A percentile compares a stretch with the other conserved stretches of the same genome.
Evolutionary conservation across 2,888 invertebrate genomes (phyloP).

Genomic region (Xanthostigma xanthostigma): DNA sequence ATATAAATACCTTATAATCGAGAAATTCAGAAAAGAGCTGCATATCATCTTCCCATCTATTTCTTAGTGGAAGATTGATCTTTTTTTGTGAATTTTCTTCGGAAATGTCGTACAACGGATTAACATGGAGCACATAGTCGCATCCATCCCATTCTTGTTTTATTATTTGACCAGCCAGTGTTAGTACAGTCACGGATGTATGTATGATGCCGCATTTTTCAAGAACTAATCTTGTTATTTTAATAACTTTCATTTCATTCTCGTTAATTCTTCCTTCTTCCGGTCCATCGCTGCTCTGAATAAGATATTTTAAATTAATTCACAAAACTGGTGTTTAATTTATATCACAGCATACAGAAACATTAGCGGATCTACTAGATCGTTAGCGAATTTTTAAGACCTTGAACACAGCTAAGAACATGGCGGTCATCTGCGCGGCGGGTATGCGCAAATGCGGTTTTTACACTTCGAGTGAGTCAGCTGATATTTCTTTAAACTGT

Average conservation of each 20-base stretch:
- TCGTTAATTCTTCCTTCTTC: slow-evolving; percentile 36
- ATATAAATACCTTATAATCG: slow-evolving; percentile 42
- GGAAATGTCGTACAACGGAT: slow-evolving; percentile 31
- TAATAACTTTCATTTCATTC: slow-evolving; percentile 36
- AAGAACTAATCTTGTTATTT: slow-evolving; percentile 40
- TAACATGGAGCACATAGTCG: slow-evolving; percentile 39
- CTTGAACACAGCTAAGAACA: neutral
- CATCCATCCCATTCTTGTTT: slow-evolving; percentile 45
- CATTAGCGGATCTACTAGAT: neutral
- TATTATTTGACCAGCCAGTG: slow-evolving; percentile 38
- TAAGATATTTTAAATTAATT: neutral
- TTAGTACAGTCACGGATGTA: slow-evolving; percentile 37
- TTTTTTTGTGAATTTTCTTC: slow-evolving; percentile 20
- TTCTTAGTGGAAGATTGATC: slow-evolving; percentile 29
- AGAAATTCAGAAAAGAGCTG: slow-evolving; percentile 44
- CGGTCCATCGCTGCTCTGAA: slow-evolving; percentile 35
- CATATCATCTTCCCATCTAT: slow-evolving; percentile 40
- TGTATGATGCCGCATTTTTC: slow-evolving; percentile 37
- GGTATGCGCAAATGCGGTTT: slow-evolving; percentile 2
- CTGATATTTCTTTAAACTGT: slow-evolving; percentile 4
- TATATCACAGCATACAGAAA: neutral
- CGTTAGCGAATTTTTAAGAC: neutral
- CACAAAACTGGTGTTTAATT: too few species aligned
- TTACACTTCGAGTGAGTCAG: neutral
- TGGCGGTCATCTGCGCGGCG: neutral